These are phyloP conservation scores for Drosophila melanica DNA, from an alignment of 1,140 invertebrate genomes.

Conservation along the genomic window DNA sequence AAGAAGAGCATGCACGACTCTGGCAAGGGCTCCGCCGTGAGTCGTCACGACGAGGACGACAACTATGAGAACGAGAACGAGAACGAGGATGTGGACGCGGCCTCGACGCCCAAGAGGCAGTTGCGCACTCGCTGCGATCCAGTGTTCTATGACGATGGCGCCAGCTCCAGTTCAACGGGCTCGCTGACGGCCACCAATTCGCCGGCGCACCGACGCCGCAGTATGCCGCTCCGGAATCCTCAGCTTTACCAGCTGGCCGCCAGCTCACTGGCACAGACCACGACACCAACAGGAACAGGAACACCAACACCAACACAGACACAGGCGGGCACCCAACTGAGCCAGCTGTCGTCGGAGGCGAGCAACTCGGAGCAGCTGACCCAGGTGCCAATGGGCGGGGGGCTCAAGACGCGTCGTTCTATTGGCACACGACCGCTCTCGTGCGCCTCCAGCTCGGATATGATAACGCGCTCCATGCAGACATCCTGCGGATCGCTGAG, in stretches of 20 bases:
- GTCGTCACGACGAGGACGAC: constrained; percentile 83
- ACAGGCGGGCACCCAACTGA: constrained; percentile 33
- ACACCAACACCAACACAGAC: constrained; percentile 23
- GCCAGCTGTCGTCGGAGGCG: constrained; percentile 74
- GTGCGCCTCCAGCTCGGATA: constrained; percentile 84
- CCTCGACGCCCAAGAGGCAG: constrained; percentile 63
- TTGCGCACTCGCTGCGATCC: constrained; percentile 57
- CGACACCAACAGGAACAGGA: constrained; percentile 20
- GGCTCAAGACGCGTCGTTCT: constrained; percentile 41
- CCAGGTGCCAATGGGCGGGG: constrained; percentile 56
- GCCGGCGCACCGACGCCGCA: constrained; percentile 76
- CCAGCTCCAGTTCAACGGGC: constrained; percentile 73
- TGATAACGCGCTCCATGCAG: constrained; percentile 90
- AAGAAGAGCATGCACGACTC: constrained; percentile 84
- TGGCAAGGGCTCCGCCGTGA: constrained; percentile 85
- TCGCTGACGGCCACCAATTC: constrained; percentile 74
- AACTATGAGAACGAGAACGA: constrained; percentile 38
- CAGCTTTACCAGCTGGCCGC: constrained; percentile 72
- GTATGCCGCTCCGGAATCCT: constrained; percentile 77
- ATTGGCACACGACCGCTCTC: constrained; percentile 57
- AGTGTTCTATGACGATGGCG: constrained; percentile 72
- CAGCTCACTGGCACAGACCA: constrained; percentile 8
- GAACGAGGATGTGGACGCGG: constrained; percentile 14
- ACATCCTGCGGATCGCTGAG: constrained; percentile 85
- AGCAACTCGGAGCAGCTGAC: constrained; percentile 82